Evolutionary conservation across 2,888 invertebrate species (phyloP), one percentile per base, ranked within the genome.

Genomic region (Agonopterix subpropinquella): DNA sequence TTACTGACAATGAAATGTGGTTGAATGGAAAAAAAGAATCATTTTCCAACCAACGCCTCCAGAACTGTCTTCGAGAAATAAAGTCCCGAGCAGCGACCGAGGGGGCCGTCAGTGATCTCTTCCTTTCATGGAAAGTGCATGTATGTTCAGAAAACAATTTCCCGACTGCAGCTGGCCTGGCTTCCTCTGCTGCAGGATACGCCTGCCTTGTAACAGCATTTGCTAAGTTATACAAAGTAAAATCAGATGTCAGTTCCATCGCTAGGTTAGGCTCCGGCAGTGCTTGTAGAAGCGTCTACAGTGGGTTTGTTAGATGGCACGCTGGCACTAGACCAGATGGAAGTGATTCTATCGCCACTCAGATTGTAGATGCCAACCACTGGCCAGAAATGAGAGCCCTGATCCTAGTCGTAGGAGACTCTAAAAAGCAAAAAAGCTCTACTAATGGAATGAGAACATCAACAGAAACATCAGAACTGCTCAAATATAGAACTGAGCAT

Each of bases 181-280:
- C 99, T 0, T 99, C 98, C 1, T 98, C 98, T 50, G 99, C 99
- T 28, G 98, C 99, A 41, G 99, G 99, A 3, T 99, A 98, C 79
- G 98, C 99, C 2, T 98, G 98, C 73, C 83, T 98, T 63, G 96
- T 96, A 0, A 92, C 90, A 59, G 92, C 96, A 0, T 79, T 98
- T 49, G 93, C 96, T 0, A 90, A 91, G 59, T 80, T 96, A 1
- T 97, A 94, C 69, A 92, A 92, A 55, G 82, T 96, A 1, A 84
- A 93, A 59, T 92, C 91, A 41, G 93, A 96, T 65, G 84, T 96
- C 8, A 94, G 95, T 47, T 82, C 86, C 1, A 90, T 97, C 48
- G 97, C 98, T 1, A 91, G 98, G 59, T 89, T 92, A 57, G 96
- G 96, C 8, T 99, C 98, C 43, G 99, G 99, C 11, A 98, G 98